Base-by-base conservation (phyloP, 2,888 invertebrate genomes). In the Nephrotoma guestfalica region DNA sequence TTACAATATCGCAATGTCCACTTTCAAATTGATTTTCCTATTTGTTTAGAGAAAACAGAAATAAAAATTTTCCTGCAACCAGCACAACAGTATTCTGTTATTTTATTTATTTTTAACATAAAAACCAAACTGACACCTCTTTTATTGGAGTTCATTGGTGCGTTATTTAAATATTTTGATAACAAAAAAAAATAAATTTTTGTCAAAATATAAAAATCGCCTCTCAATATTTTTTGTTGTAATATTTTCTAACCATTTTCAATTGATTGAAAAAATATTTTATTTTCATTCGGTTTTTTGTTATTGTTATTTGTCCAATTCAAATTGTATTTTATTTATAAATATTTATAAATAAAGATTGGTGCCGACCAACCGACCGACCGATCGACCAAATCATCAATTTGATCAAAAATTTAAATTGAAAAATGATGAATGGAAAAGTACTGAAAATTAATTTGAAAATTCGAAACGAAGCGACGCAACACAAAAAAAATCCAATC, bases 151-250 rank as follows among this genome's bases (percentile, higher is more conserved):
- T 30, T 86, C 86, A 86, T 18, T 45, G 86, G 45, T 86, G 86
- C 86, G 86, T 43, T 86, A 45, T 47, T 86, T 45, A 86, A 86
- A 84, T 71, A 84, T 84, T 84, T 41, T 84, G 84, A 84, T 84
- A 84, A 84, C 15, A 84, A 57, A 57, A 15, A 57, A 57, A 57
- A 57, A 57, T 2, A 84, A 84, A 84, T 41, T 41, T 41, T 41
- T 42, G 84, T 41, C 41, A 84, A 84, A 84, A 42, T 41, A 47
- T n/a, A 84, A 84, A 84, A 84, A 71, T 71, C 71, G 71, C 71
- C 71, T 71, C 71, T 71, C 71, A 41, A 84, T 15, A 41, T 30
- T 41, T 41, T 84, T 84, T n/a, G 0, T 84, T 83, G 30, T 40
- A n/a, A 41, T 11, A 41, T 84, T 84, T 84, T 42, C 84, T 84